These are phyloP conservation scores for Ptychadena robeensis DNA, from an alignment of 2,797 vertebrate species.

Conservation along the genomic window DNA sequence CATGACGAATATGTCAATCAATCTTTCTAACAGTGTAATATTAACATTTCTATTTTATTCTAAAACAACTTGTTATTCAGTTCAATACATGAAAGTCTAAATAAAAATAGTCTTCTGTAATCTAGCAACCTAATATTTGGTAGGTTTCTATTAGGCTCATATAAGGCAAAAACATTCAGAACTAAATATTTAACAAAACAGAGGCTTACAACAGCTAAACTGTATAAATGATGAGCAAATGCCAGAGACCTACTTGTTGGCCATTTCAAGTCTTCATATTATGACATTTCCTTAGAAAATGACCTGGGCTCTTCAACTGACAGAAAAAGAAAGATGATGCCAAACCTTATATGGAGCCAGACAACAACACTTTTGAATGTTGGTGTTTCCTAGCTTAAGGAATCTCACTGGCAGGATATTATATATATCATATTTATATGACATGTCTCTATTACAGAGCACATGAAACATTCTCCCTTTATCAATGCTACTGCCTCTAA, in stretches of 20 bases:
- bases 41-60: constrained; percentile 5
- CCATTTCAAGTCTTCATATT: background rate
- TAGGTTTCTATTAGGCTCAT: constrained; percentile 26
- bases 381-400: background rate
- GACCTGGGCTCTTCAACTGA: background rate
- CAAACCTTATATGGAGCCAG: background rate
- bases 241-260: constrained; percentile 4
- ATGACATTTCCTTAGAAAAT: background rate
- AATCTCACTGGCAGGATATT: background rate
- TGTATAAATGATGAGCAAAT: constrained; percentile 33
- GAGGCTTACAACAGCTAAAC: constrained; percentile 14
- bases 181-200: constrained; percentile 31
- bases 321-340: background rate
- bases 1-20: background rate
- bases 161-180: constrained; percentile 28
- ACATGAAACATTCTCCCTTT: too few species aligned
- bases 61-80: constrained; percentile 24
- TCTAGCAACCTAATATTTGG: constrained; percentile 46
- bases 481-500: background rate
- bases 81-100: background rate
- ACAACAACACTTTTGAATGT: background rate
- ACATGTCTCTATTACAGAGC: background rate
- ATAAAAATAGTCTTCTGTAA: background rate
- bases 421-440: background rate
- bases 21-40: background rate